Evolutionary conservation across 2,113 vertebrate species (phyloP), one percentile per base, ranked within the genome.

Genomic region (Ptychochromis oligacanthus): DNA sequence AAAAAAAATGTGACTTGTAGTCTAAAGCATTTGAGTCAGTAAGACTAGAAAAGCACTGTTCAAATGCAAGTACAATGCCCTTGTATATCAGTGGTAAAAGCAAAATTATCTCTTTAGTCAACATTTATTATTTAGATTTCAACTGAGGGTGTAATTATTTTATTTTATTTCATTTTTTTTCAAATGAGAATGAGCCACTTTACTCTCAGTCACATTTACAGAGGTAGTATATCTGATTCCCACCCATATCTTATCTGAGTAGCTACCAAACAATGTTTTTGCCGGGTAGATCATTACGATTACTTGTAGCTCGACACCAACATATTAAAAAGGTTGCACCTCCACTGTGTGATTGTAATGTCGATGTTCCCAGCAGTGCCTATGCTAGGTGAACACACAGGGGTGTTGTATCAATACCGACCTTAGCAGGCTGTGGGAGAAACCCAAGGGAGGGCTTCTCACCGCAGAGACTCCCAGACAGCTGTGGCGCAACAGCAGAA

Each of bases 321-420:
- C 28, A 58, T 3, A 61, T 22, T 78, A n/a, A 26, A 83, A 88
- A 56, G 52, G 60, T 55, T 26, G 52, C 56, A 83, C 54, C 34
- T 77, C 74, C 26, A 18, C 8, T 31, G 55, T 26, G 60, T 59
- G 86, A 59, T 36, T 56, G 31, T 58, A 49, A 26, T 56, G 55
- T 46, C 36, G 24, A 2, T 55, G 36, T 43, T 88, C 40, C 62
- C 57, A 78, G 59, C 64, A 70, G 86, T 22, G 38, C 38, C 7
- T 54, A 20, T 52, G 80, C 77, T 24, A 43, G 77, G 77, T 55
- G 80, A 78, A 26, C 58, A 36, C 80, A 74, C 82, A 26, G 18
- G 60, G 79, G 75, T 70, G 77, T 74, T 79, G 79, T 75, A 74
- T 79, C 74, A 72, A 74, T 82, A 72, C 64, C 34, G 75, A 40